These are phyloP conservation scores for Cryptomyrus ogoouensis DNA, from an alignment of 2,113 vertebrate genomes.

Conservation along the genomic window DNA sequence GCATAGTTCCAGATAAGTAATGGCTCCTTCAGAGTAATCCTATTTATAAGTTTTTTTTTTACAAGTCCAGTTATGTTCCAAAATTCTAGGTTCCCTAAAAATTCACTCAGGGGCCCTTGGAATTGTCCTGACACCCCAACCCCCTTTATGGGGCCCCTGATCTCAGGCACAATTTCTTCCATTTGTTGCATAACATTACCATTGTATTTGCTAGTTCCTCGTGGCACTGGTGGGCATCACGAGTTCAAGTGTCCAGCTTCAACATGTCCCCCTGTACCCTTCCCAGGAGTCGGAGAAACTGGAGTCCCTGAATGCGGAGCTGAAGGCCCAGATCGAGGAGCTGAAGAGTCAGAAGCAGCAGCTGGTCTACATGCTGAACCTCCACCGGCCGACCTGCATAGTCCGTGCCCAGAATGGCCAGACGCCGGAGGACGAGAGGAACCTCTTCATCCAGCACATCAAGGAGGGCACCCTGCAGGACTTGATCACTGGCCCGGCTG, in stretches of 20 bases:
- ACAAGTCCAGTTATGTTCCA: background rate
- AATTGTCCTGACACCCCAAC: background rate
- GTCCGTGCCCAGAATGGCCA: slow-evolving; percentile 86
- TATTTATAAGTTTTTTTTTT: background rate
- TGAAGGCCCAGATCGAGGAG: slow-evolving; percentile 94
- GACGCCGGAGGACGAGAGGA: slow-evolving; percentile 90
- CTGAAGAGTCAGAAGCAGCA: slow-evolving; percentile 96
- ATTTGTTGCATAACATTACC: background rate
- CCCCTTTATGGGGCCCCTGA: background rate
- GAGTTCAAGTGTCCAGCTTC: background rate
- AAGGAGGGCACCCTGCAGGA: slow-evolving; percentile 83
- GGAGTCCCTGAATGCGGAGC: slow-evolving; percentile 84
- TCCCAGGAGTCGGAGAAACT: slow-evolving; percentile 91
- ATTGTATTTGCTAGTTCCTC: background rate
- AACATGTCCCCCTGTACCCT: background rate
- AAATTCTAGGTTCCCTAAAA: background rate
- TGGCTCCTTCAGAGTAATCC: background rate
- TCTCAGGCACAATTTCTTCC: background rate
- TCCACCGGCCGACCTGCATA: slow-evolving; percentile 94
- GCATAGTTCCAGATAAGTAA: background rate
- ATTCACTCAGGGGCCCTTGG: background rate
- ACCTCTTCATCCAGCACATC: slow-evolving; percentile 93
- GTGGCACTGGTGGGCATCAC: background rate
- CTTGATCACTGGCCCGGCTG: slow-evolving; percentile 46
- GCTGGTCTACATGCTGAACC: slow-evolving; percentile 96